phyloP scores from a whole-genome alignment of 2,888 invertebrate genomes.

The Melanotus villosus region DNA sequence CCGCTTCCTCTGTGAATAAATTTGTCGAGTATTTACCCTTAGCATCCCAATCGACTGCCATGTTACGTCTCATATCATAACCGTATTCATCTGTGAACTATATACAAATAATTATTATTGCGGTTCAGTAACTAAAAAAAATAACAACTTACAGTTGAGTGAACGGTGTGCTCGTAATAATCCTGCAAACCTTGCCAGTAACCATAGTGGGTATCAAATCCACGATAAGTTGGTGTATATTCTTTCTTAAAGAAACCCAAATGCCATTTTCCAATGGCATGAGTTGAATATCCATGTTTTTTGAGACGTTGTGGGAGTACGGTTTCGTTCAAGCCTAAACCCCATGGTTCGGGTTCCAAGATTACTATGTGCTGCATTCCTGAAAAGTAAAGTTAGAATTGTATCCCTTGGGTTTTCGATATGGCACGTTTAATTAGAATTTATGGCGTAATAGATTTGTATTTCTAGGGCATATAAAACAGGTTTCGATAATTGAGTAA shows the following conservation, averaged over 20 bases:
- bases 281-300: constrained; percentile 79
- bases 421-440: no score
- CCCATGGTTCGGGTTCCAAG: constrained; percentile 80
- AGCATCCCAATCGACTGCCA: constrained; percentile 71
- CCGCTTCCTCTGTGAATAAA: constrained; percentile 78
- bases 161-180: constrained; percentile 79
- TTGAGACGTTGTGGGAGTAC: constrained; percentile 76
- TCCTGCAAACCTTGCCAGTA: constrained; percentile 88
- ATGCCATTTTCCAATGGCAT: constrained; percentile 90
- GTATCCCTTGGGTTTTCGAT: no score
- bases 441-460: not conserved
- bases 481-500: not conserved
- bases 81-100: constrained; percentile 68
- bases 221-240: constrained; percentile 81
- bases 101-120: not conserved
- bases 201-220: constrained; percentile 88
- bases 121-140: no score
- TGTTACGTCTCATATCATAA: constrained; percentile 76
- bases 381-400: not conserved
- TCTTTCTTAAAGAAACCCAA: constrained; percentile 83
- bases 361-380: constrained; percentile 84
- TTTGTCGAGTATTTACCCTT: constrained; percentile 76
- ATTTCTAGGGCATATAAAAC: not conserved
- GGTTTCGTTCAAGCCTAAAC: constrained; percentile 75
- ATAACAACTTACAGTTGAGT: constrained; percentile 69